Conservation (phyloP, 1,140 invertebrate species). For the Leptinotarsa defecta region DNA sequence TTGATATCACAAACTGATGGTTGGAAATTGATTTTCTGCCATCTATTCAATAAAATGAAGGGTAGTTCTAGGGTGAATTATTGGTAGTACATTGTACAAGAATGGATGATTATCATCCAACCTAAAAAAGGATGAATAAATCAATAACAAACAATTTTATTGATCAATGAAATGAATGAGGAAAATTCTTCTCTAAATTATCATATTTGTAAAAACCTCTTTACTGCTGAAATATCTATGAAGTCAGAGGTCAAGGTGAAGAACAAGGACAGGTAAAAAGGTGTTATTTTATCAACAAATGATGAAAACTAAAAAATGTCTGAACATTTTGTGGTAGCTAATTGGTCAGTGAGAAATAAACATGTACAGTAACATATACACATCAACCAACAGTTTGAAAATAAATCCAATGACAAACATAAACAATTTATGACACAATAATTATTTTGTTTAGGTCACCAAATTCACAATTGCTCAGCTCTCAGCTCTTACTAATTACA, state of each 20-base stretch:
- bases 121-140: too few relatives aligned
- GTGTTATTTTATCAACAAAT: constrained; percentile 2
- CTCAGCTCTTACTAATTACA: constrained; percentile 9
- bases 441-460: constrained; percentile 23
- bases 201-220: too few relatives aligned
- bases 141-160: too few relatives aligned
- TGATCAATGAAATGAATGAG: background rate
- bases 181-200: background rate
- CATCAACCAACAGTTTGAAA: constrained; percentile 9
- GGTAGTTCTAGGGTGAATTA: too few relatives aligned
- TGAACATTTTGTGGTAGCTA: background rate
- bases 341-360: background rate
- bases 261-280: background rate
- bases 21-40: too few relatives aligned
- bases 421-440: constrained; percentile 11
- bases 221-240: too few relatives aligned
- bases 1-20: too few relatives aligned
- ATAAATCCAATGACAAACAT: background rate
- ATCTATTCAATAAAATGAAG: too few relatives aligned
- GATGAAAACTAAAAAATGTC: background rate
- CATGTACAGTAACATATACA: background rate
- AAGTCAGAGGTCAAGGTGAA: constrained; percentile 1
- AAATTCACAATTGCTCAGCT: constrained; percentile 12
- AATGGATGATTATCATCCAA: too few relatives aligned
- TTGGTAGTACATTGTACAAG: too few relatives aligned